Evolutionary conservation across 2,888 invertebrate genomes (phyloP).

Genomic region (Diogma glabrata): DNA sequence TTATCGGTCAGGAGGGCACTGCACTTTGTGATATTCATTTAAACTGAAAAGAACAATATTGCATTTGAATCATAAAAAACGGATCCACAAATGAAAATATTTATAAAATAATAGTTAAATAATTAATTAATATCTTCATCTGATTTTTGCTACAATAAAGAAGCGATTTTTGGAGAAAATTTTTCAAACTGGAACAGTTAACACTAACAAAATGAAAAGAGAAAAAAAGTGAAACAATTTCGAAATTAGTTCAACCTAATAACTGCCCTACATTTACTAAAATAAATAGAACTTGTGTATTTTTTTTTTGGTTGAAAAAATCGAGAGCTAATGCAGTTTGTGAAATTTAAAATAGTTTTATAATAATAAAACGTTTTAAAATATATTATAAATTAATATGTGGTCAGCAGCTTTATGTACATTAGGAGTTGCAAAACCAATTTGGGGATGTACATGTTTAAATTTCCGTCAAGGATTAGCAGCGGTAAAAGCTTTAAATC

Average conservation of each 20-base stretch:
- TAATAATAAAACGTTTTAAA: not conserved
- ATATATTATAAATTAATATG: slow-evolving; percentile 28
- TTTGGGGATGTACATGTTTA: slow-evolving; percentile 33
- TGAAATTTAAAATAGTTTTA: not conserved
- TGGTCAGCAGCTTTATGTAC: slow-evolving; percentile 39
- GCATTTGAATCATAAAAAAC: no score
- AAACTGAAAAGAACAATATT: slow-evolving; percentile 24
- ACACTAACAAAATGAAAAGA: no score
- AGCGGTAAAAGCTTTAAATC: slow-evolving; percentile 26
- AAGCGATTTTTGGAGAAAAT: not conserved
- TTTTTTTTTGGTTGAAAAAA: no score
- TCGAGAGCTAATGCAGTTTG: no score
- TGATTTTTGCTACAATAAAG: no score
- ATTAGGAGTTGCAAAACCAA: slow-evolving; percentile 37
- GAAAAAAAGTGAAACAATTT: no score
- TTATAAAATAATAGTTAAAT: no score
- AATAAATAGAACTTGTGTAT: no score
- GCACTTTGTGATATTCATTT: slow-evolving; percentile 30
- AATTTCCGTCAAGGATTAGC: slow-evolving; percentile 36
- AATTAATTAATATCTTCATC: no score
- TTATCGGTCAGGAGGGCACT: slow-evolving; percentile 31
- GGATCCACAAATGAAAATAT: no score
- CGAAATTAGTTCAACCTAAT: slow-evolving; percentile 7
- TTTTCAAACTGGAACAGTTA: no score
- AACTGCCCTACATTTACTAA: slow-evolving; percentile 9